These are phyloP conservation scores for Yoshiicerus persimilis DNA, from an alignment of 1,140 invertebrate genomes.

Conservation along the genomic window DNA sequence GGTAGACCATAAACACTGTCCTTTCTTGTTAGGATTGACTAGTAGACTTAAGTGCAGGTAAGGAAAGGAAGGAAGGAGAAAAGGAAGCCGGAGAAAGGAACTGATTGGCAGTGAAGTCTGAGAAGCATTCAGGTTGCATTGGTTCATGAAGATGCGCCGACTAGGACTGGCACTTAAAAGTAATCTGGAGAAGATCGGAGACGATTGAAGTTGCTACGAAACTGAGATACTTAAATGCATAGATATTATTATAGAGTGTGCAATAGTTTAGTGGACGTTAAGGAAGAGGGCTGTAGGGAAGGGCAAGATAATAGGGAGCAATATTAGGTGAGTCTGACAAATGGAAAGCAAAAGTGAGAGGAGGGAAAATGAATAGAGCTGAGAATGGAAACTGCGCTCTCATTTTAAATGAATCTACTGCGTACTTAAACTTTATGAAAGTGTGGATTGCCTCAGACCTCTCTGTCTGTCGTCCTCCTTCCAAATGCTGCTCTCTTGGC, in stretches of 20 bases:
- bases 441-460: not conserved
- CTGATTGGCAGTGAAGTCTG: not conserved
- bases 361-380: not conserved
- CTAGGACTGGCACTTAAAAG: not conserved
- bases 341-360: not conserved
- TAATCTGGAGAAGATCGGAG: not conserved
- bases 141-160: not conserved
- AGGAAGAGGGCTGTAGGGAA: not conserved
- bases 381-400: not conserved
- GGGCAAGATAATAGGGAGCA: not conserved
- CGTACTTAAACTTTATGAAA: constrained; percentile 15
- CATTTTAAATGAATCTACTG: constrained; percentile 5
- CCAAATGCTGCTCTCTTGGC: not conserved
- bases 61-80: not conserved
- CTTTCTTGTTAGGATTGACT: not conserved
- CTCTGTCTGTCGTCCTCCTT: not conserved
- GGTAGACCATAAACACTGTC: not conserved
- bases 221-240: not conserved
- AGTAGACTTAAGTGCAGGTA: not conserved
- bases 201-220: not conserved
- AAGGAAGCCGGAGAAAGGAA: not conserved
- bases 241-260: not conserved
- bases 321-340: not conserved
- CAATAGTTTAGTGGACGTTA: not conserved
- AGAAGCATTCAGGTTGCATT: not conserved